A percentile compares a stretch with the other conserved stretches of the same genome.
Evolutionary conservation across 2,113 vertebrate species (phyloP).

Genomic region (Saguinus imperator): DNA sequence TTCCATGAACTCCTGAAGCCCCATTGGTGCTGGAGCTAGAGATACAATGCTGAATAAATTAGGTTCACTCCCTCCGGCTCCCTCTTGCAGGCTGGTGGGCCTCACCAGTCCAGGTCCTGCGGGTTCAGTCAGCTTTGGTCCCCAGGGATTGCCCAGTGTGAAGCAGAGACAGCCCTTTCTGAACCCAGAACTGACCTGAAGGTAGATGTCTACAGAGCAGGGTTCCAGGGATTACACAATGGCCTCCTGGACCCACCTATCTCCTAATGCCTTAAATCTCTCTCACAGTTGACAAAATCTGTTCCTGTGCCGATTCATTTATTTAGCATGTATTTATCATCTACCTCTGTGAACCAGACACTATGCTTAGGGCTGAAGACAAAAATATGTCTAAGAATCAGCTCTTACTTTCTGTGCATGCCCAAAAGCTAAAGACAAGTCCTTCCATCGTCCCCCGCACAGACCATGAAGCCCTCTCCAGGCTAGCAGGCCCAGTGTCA

Average conservation of each 20-base stretch:
- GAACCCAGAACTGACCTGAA: not conserved
- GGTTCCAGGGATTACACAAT: not conserved
- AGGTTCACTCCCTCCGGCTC: not conserved
- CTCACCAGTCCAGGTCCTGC: not conserved
- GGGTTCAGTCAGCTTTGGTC: not conserved
- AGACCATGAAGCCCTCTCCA: not conserved
- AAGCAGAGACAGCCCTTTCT: not conserved
- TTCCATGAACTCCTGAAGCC: not conserved
- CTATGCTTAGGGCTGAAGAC: not conserved
- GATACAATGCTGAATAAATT: not conserved
- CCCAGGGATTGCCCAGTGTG: not conserved
- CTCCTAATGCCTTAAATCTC: not conserved
- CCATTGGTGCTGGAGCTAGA: not conserved
- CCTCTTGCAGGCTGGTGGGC: not conserved
- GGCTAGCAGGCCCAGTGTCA: not conserved
- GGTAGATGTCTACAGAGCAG: not conserved
- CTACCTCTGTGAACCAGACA: not conserved
- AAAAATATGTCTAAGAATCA: not conserved
- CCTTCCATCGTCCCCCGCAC: accelerated
- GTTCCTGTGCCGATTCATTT: not conserved
- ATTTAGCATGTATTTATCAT: not conserved
- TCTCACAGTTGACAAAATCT: not conserved
- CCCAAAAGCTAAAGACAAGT: not conserved
- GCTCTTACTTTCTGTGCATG: not conserved
- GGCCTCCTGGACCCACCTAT: not conserved